Evolutionary conservation across 1,140 invertebrate species (phyloP).

Genomic region (Maniola jurtina): DNA sequence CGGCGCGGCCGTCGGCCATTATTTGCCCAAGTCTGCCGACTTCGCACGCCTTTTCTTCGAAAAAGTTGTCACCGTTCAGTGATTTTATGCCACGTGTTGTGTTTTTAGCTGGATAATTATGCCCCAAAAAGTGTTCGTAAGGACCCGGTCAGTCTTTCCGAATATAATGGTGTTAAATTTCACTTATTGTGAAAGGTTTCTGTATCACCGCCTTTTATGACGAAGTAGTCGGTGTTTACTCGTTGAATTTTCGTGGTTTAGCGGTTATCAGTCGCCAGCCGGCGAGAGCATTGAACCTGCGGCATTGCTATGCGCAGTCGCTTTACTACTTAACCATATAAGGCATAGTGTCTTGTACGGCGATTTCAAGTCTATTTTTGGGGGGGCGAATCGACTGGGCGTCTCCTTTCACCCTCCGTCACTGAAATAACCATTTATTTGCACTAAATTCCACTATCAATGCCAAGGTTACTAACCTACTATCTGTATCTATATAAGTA

Average conservation of each 20-base stretch:
- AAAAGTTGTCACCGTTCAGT: slow-evolving; percentile 73
- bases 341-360: slow-evolving; percentile 66
- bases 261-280: slow-evolving; percentile 46
- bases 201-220: slow-evolving; percentile 68
- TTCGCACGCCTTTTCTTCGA: slow-evolving; percentile 72
- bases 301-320: slow-evolving; percentile 69
- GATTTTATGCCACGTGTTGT: slow-evolving; percentile 77
- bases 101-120: slow-evolving; percentile 31
- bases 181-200: slow-evolving; percentile 66
- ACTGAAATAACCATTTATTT: not conserved
- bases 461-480: slow-evolving; percentile 31
- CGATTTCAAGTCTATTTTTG: slow-evolving; percentile 60
- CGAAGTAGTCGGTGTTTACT: slow-evolving; percentile 27
- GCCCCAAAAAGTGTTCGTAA: slow-evolving; percentile 3
- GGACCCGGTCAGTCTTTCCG: slow-evolving; percentile 10
- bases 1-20: slow-evolving; percentile 72
- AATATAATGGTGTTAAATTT: slow-evolving; percentile 70
- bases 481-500: not conserved
- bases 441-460: slow-evolving; percentile 7
- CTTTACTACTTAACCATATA: slow-evolving; percentile 71
- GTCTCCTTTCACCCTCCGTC: slow-evolving; percentile 15
- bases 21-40: slow-evolving; percentile 66
- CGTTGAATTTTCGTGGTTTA: slow-evolving; percentile 32
- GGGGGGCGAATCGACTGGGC: slow-evolving; percentile 39
- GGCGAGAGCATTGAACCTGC: slow-evolving; percentile 67